Percentiles rank a stretch among this genome's conserved stretches.
Conservation (phyloP, 1,140 invertebrate genomes). For the Portunus trituberculatus region DNA sequence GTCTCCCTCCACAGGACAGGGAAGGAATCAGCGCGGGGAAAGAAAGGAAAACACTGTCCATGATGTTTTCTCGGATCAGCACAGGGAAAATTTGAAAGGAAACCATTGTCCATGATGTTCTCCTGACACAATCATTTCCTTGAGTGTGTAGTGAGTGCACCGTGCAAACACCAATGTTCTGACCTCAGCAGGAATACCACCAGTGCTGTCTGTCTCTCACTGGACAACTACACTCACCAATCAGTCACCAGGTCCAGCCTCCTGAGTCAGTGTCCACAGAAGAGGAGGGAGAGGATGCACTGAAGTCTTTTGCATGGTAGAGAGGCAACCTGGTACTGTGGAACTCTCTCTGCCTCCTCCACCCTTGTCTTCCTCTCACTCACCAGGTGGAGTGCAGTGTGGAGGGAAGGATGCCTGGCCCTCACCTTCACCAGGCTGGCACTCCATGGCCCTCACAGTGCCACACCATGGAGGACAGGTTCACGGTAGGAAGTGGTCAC, state of each 20-base stretch:
- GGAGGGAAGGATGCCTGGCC: too few relatives aligned
- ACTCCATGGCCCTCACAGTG: too few relatives aligned
- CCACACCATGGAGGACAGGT: too few relatives aligned
- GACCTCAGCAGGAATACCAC: background rate
- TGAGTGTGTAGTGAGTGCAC: too few relatives aligned
- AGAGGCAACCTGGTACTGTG: background rate
- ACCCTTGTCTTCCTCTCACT: too few relatives aligned
- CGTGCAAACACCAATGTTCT: too few relatives aligned
- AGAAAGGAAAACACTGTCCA: background rate
- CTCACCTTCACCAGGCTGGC: too few relatives aligned
- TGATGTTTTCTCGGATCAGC: background rate
- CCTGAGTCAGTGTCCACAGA: conserved; percentile 32
- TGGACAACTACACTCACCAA: background rate
- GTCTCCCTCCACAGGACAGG: background rate
- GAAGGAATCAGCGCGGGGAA: background rate
- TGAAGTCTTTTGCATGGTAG: background rate
- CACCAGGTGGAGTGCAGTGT: too few relatives aligned
- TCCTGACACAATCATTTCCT: too few relatives aligned
- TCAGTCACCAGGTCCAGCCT: conserved; percentile 40
- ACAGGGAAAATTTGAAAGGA: background rate
- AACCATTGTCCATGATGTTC: background rate
- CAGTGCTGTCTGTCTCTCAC: background rate
- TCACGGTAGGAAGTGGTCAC: too few relatives aligned
- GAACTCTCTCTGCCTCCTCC: too few relatives aligned
- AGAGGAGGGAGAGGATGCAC: background rate